A percentile compares a stretch with the other conserved stretches of the same genome.
Conservation (phyloP, 2,888 invertebrate species). For the Glaucopsyche alexis region DNA sequence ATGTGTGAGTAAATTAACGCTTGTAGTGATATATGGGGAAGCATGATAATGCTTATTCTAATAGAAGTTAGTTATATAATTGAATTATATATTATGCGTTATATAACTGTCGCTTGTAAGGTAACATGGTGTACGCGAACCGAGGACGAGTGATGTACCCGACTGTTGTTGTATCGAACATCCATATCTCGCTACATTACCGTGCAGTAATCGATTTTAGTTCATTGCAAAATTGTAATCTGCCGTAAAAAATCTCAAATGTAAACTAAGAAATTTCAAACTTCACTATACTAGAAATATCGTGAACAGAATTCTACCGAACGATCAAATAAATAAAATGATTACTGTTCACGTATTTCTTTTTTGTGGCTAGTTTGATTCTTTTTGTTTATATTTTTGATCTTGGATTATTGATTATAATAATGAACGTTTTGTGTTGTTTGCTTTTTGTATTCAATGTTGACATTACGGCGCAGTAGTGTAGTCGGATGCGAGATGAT, state of each 20-base stretch:
- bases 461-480: conserved; percentile 40
- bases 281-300: neutral
- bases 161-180: conserved; percentile 42
- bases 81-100: conserved; percentile 55
- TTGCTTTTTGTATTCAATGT: conserved; percentile 25
- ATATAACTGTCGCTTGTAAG: conserved; percentile 63
- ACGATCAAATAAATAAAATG: neutral
- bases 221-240: conserved; percentile 4
- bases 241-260: neutral
- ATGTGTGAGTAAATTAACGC: conserved; percentile 72
- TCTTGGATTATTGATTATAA: neutral
- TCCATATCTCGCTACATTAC: conserved; percentile 55
- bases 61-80: conserved; percentile 55
- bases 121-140: conserved; percentile 54
- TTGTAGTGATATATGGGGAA: conserved; percentile 71
- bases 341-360: neutral
- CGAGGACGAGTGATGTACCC: conserved; percentile 49
- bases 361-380: neutral
- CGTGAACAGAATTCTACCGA: neutral
- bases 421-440: neutral
- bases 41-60: conserved; percentile 66
- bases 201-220: conserved; percentile 45
- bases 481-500: conserved; percentile 53
- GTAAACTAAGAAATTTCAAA: neutral
- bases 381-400: neutral